Conservation (phyloP, 2,113 vertebrate genomes). For the Nycticorax nycticorax region DNA sequence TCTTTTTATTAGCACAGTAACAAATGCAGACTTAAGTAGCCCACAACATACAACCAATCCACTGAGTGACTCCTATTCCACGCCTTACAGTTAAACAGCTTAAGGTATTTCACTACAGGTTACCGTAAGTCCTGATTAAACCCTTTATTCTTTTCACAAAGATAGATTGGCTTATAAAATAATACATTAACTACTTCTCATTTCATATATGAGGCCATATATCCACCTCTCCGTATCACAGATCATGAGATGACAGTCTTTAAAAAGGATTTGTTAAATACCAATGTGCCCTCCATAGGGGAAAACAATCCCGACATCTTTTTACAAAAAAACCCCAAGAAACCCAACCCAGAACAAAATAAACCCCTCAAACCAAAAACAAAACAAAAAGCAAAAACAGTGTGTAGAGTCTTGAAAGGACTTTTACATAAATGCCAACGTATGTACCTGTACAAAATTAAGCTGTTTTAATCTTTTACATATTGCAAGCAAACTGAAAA, state of each 20-base stretch:
- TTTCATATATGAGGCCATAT: slow-evolving; percentile 61
- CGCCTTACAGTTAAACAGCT: slow-evolving; percentile 82
- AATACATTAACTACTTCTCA: slow-evolving; percentile 73
- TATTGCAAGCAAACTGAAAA: slow-evolving; percentile 71
- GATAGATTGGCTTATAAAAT: slow-evolving; percentile 77
- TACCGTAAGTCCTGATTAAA: slow-evolving; percentile 69
- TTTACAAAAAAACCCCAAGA: slow-evolving; percentile 12
- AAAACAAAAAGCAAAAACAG: slow-evolving; percentile 56
- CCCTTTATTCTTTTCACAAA: slow-evolving; percentile 71
- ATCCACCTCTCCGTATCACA: slow-evolving; percentile 52
- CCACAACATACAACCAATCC: slow-evolving; percentile 83
- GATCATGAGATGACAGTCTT: slow-evolving; percentile 72
- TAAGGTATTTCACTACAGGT: slow-evolving; percentile 88
- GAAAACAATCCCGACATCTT: slow-evolving; percentile 58
- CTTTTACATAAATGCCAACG: slow-evolving; percentile 73
- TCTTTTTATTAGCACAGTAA: slow-evolving; percentile 87
- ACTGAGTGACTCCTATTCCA: slow-evolving; percentile 80
- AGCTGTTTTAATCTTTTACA: slow-evolving; percentile 74
- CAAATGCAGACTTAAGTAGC: slow-evolving; percentile 81
- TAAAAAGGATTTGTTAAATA: slow-evolving; percentile 76
- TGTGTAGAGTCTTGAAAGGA: slow-evolving; percentile 60
- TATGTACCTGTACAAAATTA: slow-evolving; percentile 77
- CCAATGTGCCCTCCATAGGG: slow-evolving; percentile 54
- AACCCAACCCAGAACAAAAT: slow-evolving; percentile 20
- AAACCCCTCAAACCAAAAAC: background rate